Percentiles rank a stretch among this genome's conserved stretches.
Conservation (phyloP, 2,113 vertebrate genomes). For the rat (Rattus norvegicus) region GRCr8 NC_086019.1:113206001-113206500, state of each 20-base stretch:
- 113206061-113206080: neutral
- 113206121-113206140: neutral
- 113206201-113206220: neutral
- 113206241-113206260: neutral
- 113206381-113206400: no score
- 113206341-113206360: neutral
- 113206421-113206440: neutral
- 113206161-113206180: neutral
- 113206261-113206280: no score
- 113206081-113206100: neutral
- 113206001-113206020: neutral
- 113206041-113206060: neutral
- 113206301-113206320: neutral
- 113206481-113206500: neutral
- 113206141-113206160: neutral
- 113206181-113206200: neutral
- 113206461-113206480: no score
- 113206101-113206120: neutral
- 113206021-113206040: neutral
- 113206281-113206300: neutral
- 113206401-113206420: neutral
- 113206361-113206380: neutral
- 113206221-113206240: neutral
- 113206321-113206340: no score
- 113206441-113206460: neutral